Evolutionary conservation across 2,888 invertebrate genomes (phyloP).

Genomic region (Phymatocera aterrima): DNA sequence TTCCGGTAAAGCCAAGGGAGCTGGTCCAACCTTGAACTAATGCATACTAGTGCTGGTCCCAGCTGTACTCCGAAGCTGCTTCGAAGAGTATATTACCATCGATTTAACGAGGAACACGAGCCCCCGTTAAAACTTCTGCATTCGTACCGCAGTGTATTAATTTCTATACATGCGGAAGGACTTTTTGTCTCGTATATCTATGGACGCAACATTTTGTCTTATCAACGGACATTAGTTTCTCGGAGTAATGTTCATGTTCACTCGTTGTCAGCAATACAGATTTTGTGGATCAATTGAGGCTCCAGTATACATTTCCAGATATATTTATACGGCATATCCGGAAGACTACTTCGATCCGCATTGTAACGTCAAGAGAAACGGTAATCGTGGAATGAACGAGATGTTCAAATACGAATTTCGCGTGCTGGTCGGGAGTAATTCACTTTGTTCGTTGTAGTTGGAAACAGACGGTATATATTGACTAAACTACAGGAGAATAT

Average conservation of each 20-base stretch:
- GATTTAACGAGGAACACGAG: constrained; percentile 11
- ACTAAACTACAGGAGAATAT: background rate
- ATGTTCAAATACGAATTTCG: constrained; percentile 24
- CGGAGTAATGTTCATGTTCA: background rate
- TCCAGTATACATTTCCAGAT: background rate
- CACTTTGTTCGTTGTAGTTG: constrained; percentile 2
- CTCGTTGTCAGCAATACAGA: too few species aligned
- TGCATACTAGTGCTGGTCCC: background rate
- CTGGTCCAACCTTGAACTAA: background rate
- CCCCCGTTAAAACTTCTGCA: constrained; percentile 22
- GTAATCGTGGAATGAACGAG: background rate
- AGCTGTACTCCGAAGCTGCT: background rate
- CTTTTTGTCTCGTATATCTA: background rate
- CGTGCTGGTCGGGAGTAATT: constrained; percentile 28
- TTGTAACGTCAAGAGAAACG: background rate
- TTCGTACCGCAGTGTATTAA: background rate
- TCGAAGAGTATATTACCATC: constrained; percentile 18
- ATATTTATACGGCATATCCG: background rate
- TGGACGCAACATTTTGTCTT: background rate
- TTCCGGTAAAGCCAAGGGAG: background rate
- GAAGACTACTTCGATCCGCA: too few species aligned
- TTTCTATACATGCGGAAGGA: background rate
- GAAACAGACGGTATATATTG: background rate
- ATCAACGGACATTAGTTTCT: background rate
- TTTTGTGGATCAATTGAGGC: background rate